Evolutionary conservation across 1,140 invertebrate species (phyloP).

Genomic region (Drosophila kikkawai): DNA sequence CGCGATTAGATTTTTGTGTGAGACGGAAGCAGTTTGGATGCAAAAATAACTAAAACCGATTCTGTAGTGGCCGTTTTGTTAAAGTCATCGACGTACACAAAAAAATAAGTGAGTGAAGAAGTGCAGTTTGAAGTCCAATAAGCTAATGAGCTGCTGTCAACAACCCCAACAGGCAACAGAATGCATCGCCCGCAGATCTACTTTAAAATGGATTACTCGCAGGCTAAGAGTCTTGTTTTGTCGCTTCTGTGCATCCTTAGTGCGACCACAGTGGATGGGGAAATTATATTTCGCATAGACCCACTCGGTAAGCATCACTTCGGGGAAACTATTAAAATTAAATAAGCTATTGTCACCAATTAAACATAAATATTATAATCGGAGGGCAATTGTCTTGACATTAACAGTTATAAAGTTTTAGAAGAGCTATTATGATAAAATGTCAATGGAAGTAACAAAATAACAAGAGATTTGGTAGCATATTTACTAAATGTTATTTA

Average conservation of each 20-base stretch:
- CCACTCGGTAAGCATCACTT: constrained; percentile 72
- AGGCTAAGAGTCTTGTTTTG: constrained; percentile 55
- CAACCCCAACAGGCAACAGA: not conserved
- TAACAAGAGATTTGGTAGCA: too few relatives aligned
- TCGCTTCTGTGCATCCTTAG: constrained; percentile 60
- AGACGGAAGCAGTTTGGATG: too few relatives aligned
- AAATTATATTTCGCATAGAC: constrained; percentile 81
- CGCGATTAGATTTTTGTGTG: not conserved
- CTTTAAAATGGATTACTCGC: constrained; percentile 67
- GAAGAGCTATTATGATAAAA: too few relatives aligned
- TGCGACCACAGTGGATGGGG: constrained; percentile 56
- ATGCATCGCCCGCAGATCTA: constrained; percentile 15
- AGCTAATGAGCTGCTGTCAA: constrained; percentile 29
- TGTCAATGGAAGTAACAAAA: too few relatives aligned
- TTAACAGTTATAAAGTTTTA: too few relatives aligned
- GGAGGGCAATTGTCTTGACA: too few relatives aligned
- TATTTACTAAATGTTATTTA: too few relatives aligned
- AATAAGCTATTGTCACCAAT: not conserved
- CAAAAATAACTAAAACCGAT: not conserved
- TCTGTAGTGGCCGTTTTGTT: not conserved
- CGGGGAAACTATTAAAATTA: not conserved
- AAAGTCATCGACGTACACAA: not conserved
- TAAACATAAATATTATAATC: not conserved
- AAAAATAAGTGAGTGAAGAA: constrained; percentile 2
- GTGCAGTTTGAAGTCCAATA: not conserved